Percentiles rank a stretch among this genome's conserved stretches.
These are phyloP conservation scores for Scarus forsteni DNA, from an alignment of 2,797 vertebrate species.

Conservation along the genomic window DNA sequence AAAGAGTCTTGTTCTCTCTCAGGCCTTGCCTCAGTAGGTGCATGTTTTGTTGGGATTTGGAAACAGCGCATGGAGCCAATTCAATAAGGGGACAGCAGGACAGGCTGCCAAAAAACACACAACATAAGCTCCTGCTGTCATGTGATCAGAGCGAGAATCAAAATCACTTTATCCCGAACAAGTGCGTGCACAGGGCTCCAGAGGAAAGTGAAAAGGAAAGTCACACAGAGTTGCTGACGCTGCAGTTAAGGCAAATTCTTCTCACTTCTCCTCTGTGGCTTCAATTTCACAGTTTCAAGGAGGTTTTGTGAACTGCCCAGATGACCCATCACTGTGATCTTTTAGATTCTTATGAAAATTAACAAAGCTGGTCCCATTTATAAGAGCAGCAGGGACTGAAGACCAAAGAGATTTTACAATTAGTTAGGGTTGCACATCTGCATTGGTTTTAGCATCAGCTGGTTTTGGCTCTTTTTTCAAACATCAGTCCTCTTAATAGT, in stretches of 20 bases:
- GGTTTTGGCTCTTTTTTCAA: no score
- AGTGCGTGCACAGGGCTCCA: slow-evolving; percentile 14
- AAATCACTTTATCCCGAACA: slow-evolving; percentile 49
- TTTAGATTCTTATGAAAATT: no score
- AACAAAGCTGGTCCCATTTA: no score
- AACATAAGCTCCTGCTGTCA: slow-evolving; percentile 46
- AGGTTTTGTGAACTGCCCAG: no score
- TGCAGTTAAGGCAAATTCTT: slow-evolving; percentile 29
- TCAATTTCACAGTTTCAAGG: not conserved
- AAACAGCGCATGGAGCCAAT: slow-evolving; percentile 31
- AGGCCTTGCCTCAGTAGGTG: slow-evolving; percentile 12
- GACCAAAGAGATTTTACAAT: no score
- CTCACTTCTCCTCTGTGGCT: not conserved
- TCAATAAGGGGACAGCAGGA: slow-evolving; percentile 12
- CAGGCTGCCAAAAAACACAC: slow-evolving; percentile 52
- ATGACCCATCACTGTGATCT: no score
- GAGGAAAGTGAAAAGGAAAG: slow-evolving; percentile 9
- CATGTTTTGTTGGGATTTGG: slow-evolving; percentile 51
- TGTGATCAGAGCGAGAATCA: slow-evolving; percentile 60
- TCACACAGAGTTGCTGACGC: slow-evolving; percentile 6
- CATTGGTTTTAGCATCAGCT: no score
- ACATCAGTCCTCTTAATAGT: no score
- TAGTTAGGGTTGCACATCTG: no score
- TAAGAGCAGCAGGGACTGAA: no score
- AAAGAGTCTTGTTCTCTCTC: not conserved